Evolutionary conservation across 2,113 vertebrate species (phyloP).

Genomic region (Mugil cephalus): DNA sequence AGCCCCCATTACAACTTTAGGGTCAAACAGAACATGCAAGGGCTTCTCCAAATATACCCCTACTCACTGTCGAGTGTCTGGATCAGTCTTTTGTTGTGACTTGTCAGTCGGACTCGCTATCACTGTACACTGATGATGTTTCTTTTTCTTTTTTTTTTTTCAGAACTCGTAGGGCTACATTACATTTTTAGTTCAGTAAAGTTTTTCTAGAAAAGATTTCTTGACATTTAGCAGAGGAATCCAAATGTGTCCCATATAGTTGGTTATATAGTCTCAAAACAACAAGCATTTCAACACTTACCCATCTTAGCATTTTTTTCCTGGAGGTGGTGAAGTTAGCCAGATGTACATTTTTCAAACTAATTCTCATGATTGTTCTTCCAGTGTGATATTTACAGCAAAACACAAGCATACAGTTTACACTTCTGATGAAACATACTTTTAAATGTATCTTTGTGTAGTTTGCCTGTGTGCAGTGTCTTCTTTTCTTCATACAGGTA

Average conservation of each 20-base stretch:
- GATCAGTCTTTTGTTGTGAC: no score
- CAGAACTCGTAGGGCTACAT: neutral
- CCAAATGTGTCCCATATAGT: neutral
- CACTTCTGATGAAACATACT: neutral
- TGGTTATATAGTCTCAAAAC: neutral
- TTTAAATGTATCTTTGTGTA: neutral
- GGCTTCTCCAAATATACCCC: constrained; percentile 8
- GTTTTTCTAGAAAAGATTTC: neutral
- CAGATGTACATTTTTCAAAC: neutral
- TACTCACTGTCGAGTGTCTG: neutral
- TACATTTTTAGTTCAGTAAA: no score
- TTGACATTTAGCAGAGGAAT: neutral
- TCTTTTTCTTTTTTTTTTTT: no score
- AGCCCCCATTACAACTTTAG: constrained; percentile 5
- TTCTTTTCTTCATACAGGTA: no score
- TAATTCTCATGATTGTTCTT: neutral
- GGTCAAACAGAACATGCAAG: neutral
- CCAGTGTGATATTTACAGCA: neutral
- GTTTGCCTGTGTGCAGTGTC: neutral
- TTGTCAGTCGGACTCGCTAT: no score
- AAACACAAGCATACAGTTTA: neutral
- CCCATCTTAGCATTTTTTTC: no score
- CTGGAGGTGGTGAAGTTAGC: neutral
- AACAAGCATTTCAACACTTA: neutral
- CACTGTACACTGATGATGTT: no score